Conservation (phyloP, 1,140 invertebrate species). For the Charaxes varanes region DNA sequence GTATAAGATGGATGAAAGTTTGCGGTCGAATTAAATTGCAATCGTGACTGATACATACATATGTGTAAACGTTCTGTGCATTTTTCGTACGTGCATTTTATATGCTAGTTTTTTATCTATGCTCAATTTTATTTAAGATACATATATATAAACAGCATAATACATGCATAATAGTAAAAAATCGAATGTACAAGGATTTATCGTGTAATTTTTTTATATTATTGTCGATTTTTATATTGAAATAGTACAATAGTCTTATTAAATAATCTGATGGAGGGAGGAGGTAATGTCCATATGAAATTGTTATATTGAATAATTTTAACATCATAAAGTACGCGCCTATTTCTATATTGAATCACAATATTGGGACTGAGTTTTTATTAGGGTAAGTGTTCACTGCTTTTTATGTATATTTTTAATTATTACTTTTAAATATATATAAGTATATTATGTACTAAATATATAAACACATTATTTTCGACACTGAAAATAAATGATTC, state of each 20-base stretch:
- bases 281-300: constrained; percentile 7
- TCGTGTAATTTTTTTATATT: constrained; percentile 12
- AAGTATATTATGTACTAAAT: too few species aligned
- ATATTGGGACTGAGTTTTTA: constrained; percentile 17
- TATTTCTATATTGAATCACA: constrained; percentile 15
- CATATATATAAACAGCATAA: background rate
- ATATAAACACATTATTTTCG: too few species aligned
- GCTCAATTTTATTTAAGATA: constrained; percentile 25
- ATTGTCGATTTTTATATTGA: constrained; percentile 8
- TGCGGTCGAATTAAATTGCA: constrained; percentile 1
- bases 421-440: background rate
- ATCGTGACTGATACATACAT: constrained; percentile 14
- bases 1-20: background rate
- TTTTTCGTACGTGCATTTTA: constrained; percentile 20
- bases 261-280: background rate
- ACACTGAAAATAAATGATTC: too few species aligned
- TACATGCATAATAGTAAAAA: constrained; percentile 6
- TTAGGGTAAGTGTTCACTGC: constrained; percentile 13
- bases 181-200: too few species aligned
- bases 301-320: too few species aligned
- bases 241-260: constrained; percentile 15
- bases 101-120: constrained; percentile 18
- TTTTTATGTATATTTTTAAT: constrained; percentile 1
- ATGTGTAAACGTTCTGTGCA: constrained; percentile 14
- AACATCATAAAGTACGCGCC: too few species aligned